These are phyloP conservation scores for Macrotis lagotis DNA, from an alignment of 2,113 vertebrate species.

Conservation along the genomic window DNA sequence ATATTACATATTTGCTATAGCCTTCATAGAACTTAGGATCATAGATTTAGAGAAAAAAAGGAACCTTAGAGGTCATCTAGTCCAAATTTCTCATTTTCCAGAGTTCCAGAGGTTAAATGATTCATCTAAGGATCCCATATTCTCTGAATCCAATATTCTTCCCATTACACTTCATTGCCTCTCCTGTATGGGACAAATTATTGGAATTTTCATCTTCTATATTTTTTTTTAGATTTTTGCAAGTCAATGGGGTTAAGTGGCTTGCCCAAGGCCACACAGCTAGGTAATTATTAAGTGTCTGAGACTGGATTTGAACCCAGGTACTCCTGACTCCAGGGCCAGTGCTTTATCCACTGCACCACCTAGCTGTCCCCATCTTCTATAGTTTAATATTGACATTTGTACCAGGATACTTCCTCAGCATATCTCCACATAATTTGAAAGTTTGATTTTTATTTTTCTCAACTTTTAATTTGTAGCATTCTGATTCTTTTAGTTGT, in stretches of 20 bases:
- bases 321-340: no score
- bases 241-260: no score
- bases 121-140: not conserved
- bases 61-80: not conserved
- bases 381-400: constrained; percentile 14
- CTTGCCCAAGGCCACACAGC: no score
- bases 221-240: no score
- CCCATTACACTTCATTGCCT: not conserved
- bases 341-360: no score
- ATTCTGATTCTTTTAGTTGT: constrained; percentile 27
- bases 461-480: constrained; percentile 1
- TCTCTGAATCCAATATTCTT: not conserved
- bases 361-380: no score
- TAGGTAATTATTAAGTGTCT: no score
- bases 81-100: not conserved
- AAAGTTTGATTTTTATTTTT: not conserved
- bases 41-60: not conserved
- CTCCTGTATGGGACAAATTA: not conserved
- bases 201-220: not conserved
- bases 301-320: no score
- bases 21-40: not conserved
- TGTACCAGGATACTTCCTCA: not conserved
- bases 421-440: not conserved
- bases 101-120: not conserved
- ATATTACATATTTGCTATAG: not conserved